Evolutionary conservation across 2,797 vertebrate species (phyloP), one percentile per base, ranked within the genome.

Genomic region (Alcedo quadribrachys): DNA sequence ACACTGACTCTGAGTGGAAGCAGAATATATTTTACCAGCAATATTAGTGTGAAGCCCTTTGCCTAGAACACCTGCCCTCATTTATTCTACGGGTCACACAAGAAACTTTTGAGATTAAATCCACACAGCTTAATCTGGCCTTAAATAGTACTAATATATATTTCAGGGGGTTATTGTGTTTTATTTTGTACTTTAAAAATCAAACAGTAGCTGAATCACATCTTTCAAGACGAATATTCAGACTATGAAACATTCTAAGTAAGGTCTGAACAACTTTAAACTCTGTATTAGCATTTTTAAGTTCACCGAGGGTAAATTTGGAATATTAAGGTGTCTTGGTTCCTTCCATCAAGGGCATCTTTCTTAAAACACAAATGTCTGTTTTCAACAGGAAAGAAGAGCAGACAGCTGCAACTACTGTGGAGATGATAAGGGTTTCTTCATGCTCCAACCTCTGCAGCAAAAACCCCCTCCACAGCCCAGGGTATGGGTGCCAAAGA

Each of bases 391-490:
- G 40, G 65, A 51, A 28, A 17, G 50, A 85, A 76, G 68, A 85
- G 30, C 33, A 28, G 40, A 58, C 57, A 82, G 35, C 37, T 91
- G 68, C 20, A 57, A 8, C 30, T 20, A 8, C 53, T 55, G 53
- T 55, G 20, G 60, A 58, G 54, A 75, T 85, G 61, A 35, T 32
- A 66, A 92, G 74, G 68, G 71, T 10, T 61, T 12, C 48, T 14
- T 82, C 69, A 18, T 15, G n/a, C 79, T 89, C 77, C 73, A 87
- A 69, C 70, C 85, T 42, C 91, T 93, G 86, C 16, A 85, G 69
- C 45, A 85, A 79, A 82, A 78, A 77, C 82, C 1, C 30, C 75
- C 60, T 60, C 50, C 30, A 13, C 55, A 81, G 62, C 60, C 54
- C 68, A 33, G 57, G 51, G 87, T 32, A 55, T 43, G 85, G 82